Base-by-base conservation (phyloP, 1,140 invertebrate genomes). In the Ectropis grisescens region DNA sequence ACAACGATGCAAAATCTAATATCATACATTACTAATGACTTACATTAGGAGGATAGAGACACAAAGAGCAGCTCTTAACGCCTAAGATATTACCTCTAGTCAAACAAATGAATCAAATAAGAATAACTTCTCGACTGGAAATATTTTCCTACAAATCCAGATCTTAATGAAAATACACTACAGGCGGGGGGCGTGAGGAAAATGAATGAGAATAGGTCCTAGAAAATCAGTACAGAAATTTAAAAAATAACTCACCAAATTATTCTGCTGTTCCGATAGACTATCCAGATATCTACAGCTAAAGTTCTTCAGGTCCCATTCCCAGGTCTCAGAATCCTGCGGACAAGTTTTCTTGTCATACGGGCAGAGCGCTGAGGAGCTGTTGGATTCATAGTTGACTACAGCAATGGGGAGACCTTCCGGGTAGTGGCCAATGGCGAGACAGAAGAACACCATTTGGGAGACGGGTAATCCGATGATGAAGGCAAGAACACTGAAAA, bases 381-480 rank as follows among this genome's bases (percentile, higher is more conserved):
- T 85, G 46, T 85, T 86, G 15, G 72, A 82, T 79, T 97, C 94
- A 38, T 92, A 81, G 81, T 97, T 96, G 19, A 97, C 91, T 28
- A 97, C 87, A 0, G 91, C 95, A 30, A 98, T 71, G 40, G 88
- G 89, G 1, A 98, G 83, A 11, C 91, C 90, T 23, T 87, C 86
- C 0, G 96, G 96, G 61, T 96, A 93, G 44, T 92, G 90, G 9
- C 96, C 96, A 45, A 98, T 96, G 12, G 96, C 94, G 29, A 97
- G 66, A 79, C 96, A 98, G 83, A 98, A 98, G 3, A 98, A 83
- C 13, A 97, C 86, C 41, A 97, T 96, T 86, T 98, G 95, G 33
- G 94, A 89, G 1, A 95, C 89, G 0, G 96, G 96, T 29, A 98
- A 82, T 13, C 93, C 90, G 41, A 98, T 91, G 53, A 98, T 93